Percentiles rank a stretch among this genome's conserved stretches.
Conservation (phyloP, 2,888 invertebrate genomes). For the Folsomia manolachei region DNA sequence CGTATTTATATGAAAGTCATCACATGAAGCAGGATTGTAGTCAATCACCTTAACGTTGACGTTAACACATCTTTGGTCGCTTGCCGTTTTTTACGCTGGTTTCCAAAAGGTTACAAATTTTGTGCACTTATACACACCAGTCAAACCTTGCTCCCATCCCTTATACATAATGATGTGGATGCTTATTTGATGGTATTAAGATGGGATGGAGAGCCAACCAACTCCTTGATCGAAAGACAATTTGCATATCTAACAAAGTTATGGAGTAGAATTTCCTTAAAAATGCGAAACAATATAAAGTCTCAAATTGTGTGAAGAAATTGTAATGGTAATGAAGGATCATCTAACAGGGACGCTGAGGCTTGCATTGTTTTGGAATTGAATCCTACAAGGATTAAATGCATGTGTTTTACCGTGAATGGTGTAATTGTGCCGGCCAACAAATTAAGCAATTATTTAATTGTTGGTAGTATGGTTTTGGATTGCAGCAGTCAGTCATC, state of each 20-base stretch:
- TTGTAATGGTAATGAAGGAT: background rate
- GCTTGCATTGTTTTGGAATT: slow-evolving; percentile 1
- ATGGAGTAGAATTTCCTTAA: background rate
- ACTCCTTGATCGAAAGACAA: background rate
- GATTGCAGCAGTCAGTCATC: background rate
- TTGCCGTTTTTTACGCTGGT: too few relatives aligned
- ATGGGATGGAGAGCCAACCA: background rate
- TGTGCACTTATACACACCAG: too few relatives aligned
- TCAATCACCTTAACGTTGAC: background rate
- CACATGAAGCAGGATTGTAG: background rate
- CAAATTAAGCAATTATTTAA: background rate
- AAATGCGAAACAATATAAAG: background rate
- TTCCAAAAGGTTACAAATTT: too few relatives aligned
- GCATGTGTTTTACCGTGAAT: too few relatives aligned
- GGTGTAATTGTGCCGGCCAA: background rate
- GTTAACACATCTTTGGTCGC: too few relatives aligned
- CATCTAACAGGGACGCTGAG: slow-evolving; percentile 2
- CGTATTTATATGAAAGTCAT: slow-evolving; percentile 14
- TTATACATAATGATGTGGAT: background rate
- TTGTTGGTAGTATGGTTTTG: too few relatives aligned
- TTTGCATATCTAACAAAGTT: slow-evolving; percentile 13
- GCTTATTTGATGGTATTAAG: background rate
- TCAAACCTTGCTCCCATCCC: background rate
- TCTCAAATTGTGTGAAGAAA: background rate
- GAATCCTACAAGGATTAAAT: background rate